A percentile compares a stretch with the other conserved stretches of the same genome.
phyloP scores from a whole-genome alignment of 2,113 vertebrate species.

The Nannospalax galili region DNA sequence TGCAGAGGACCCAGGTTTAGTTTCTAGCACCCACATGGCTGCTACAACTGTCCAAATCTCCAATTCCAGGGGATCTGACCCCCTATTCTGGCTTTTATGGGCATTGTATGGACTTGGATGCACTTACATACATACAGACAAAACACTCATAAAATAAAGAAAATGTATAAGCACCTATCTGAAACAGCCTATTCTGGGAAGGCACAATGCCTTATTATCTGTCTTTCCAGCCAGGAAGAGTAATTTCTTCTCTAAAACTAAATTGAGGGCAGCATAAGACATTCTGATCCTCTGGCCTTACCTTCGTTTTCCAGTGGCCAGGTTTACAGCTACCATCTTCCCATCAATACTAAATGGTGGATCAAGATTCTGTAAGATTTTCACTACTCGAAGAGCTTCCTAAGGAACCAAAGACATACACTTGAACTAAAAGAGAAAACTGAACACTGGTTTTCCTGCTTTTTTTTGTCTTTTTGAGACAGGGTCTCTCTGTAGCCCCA shows the following conservation, averaged over 20 bases:
- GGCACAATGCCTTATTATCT: background rate
- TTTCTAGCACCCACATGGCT: too few relatives aligned
- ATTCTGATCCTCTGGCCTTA: constrained; percentile 58
- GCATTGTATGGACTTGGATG: too few relatives aligned
- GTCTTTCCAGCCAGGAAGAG: background rate
- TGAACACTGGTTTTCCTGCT: background rate
- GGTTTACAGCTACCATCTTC: constrained; percentile 94
- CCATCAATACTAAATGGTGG: constrained; percentile 95
- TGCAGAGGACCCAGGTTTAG: too few relatives aligned
- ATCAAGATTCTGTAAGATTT: constrained; percentile 93
- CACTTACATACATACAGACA: too few relatives aligned
- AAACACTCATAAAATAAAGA: background rate
- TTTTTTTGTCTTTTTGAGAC: too few relatives aligned
- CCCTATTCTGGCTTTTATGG: too few relatives aligned
- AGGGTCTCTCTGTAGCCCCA: background rate
- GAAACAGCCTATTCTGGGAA: background rate
- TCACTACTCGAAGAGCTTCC: constrained; percentile 96
- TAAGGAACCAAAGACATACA: constrained; percentile 79
- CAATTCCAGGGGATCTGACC: too few relatives aligned
- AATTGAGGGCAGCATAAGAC: background rate
- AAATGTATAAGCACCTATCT: background rate
- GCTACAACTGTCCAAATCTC: too few relatives aligned
- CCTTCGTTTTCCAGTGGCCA: constrained; percentile 91
- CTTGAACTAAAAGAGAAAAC: constrained; percentile 31
- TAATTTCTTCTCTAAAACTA: background rate